Percentiles rank a stretch among this genome's conserved stretches.
phyloP scores from a whole-genome alignment of 2,113 vertebrate genomes.

The Mus pahari region DNA sequence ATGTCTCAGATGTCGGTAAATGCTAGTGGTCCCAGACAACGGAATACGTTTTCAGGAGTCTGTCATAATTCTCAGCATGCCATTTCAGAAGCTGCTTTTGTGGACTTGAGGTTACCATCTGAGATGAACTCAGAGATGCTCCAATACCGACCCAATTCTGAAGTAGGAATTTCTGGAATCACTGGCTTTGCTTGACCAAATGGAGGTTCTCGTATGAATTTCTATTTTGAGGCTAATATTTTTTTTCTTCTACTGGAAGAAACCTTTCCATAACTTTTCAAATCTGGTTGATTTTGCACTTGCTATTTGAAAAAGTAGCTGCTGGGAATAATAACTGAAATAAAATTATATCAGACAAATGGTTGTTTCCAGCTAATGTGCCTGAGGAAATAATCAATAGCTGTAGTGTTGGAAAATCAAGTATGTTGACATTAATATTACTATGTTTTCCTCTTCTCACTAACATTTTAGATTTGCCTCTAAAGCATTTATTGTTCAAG shows the following conservation, averaged over 20 bases:
- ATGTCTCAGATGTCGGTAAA: slow-evolving; percentile 15
- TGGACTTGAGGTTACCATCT: slow-evolving; percentile 45
- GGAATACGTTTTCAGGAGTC: slow-evolving; percentile 37
- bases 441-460: slow-evolving; percentile 71
- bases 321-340: slow-evolving; percentile 80
- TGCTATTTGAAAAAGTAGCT: slow-evolving; percentile 76
- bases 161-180: slow-evolving; percentile 64
- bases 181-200: slow-evolving; percentile 52
- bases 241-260: not conserved
- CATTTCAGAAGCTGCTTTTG: slow-evolving; percentile 15
- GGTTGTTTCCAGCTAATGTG: slow-evolving; percentile 74
- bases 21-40: slow-evolving; percentile 58
- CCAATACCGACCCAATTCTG: slow-evolving; percentile 36
- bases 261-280: slow-evolving; percentile 67
- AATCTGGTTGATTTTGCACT: slow-evolving; percentile 71
- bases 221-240: slow-evolving; percentile 62
- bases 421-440: slow-evolving; percentile 80
- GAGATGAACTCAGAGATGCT: slow-evolving; percentile 47
- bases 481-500: slow-evolving; percentile 67
- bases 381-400: slow-evolving; percentile 77
- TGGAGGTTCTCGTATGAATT: slow-evolving; percentile 26
- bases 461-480: slow-evolving; percentile 71
- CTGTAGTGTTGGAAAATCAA: slow-evolving; percentile 76
- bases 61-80: slow-evolving; percentile 43
- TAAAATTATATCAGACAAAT: slow-evolving; percentile 81